Evolutionary conservation across 2,113 vertebrate genomes (phyloP).

Genomic region (Eupsittula cactorum): DNA sequence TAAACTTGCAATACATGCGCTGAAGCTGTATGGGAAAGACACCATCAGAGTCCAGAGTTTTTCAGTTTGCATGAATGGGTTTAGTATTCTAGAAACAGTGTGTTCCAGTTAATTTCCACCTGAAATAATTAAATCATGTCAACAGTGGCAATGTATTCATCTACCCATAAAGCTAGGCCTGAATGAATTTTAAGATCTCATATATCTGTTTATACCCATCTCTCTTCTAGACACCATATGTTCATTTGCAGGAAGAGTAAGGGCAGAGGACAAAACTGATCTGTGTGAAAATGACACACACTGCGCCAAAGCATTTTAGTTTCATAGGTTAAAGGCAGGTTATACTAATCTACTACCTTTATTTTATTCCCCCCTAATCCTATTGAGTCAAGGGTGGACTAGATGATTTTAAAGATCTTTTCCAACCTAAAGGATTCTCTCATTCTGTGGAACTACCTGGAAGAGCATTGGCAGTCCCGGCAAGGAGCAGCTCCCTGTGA

Average conservation of each 20-base stretch:
- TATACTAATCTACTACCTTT: not conserved
- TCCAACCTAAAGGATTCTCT: not conserved
- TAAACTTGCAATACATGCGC: accelerated
- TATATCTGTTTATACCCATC: accelerated
- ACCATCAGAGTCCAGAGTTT: not conserved
- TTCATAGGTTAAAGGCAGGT: not conserved
- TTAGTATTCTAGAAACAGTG: not conserved
- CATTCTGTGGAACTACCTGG: not conserved
- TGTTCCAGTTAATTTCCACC: not conserved
- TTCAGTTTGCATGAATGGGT: not conserved
- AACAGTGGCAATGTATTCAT: not conserved
- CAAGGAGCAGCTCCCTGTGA: not conserved
- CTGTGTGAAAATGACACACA: no score
- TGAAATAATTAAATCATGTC: not conserved
- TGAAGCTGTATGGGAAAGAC: no score
- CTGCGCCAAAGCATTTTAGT: not conserved
- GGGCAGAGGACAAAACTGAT: not conserved
- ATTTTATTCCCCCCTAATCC: not conserved
- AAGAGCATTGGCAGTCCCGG: not conserved
- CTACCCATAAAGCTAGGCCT: no score
- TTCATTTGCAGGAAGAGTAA: not conserved
- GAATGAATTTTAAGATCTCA: not conserved
- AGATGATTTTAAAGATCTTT: not conserved
- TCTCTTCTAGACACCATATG: accelerated
- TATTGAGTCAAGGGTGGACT: not conserved